Evolutionary conservation across 2,888 invertebrate genomes (phyloP).

Genomic region (Apodemia mormo): DNA sequence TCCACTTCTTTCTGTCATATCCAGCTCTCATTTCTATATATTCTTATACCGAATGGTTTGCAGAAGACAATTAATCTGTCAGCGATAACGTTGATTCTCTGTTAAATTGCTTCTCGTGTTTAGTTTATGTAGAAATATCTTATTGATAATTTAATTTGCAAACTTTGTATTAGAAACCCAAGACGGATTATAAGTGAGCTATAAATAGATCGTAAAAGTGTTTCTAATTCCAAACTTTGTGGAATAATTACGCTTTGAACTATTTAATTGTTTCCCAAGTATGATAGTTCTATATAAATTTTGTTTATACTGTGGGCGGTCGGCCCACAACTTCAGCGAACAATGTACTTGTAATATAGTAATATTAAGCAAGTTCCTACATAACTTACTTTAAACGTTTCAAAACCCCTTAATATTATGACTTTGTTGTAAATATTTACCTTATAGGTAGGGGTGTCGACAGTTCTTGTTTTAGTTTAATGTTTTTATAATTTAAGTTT

Average conservation of each 20-base stretch:
- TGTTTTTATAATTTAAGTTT: no score
- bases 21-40: no score
- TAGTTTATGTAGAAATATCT: neutral
- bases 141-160: neutral
- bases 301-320: slow-evolving; percentile 9
- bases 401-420: neutral
- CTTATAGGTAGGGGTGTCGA: neutral
- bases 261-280: slow-evolving; percentile 9
- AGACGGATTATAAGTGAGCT: slow-evolving; percentile 1
- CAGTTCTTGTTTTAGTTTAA: no score
- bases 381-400: neutral
- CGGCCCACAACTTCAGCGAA: slow-evolving; percentile 3
- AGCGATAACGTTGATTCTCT: neutral
- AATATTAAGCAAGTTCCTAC: neutral
- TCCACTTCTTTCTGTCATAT: no score
- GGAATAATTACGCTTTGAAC: slow-evolving; percentile 15
- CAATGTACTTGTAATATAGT: slow-evolving; percentile 11
- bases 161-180: neutral
- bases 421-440: slow-evolving; percentile 5
- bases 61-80: neutral
- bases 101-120: neutral
- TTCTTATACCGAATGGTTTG: no score
- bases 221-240: neutral
- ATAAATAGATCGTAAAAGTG: slow-evolving; percentile 12
- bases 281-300: slow-evolving; percentile 13